Evolutionary conservation across 1,140 invertebrate species (phyloP).

Genomic region (Aphelinus atriplicis): DNA sequence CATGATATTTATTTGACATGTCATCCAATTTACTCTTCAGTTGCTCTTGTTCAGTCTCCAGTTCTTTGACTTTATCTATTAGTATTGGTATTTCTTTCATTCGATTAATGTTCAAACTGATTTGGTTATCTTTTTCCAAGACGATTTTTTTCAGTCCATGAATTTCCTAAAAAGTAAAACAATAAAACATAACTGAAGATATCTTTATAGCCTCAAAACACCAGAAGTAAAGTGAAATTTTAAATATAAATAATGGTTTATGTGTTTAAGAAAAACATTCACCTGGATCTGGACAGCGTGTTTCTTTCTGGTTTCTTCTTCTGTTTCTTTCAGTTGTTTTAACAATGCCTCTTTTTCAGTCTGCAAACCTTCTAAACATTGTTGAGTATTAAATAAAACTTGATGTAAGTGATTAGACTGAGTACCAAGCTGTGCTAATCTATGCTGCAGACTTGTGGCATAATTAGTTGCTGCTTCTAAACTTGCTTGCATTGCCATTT

Average conservation of each 20-base stretch:
- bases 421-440: constrained; percentile 62
- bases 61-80: constrained; percentile 46
- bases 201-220: too few species aligned
- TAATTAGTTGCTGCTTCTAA: constrained; percentile 67
- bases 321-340: constrained; percentile 45
- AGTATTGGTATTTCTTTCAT: constrained; percentile 49
- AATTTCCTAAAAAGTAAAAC: constrained; percentile 50
- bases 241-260: not conserved
- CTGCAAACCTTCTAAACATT: constrained; percentile 62
- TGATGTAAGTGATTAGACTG: constrained; percentile 66
- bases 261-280: constrained; percentile 29
- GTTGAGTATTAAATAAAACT: constrained; percentile 65
- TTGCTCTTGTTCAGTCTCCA: constrained; percentile 40
- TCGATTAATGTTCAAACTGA: constrained; percentile 35
- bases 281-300: constrained; percentile 48
- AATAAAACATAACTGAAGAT: not conserved
- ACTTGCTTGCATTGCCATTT: constrained; percentile 64
- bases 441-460: constrained; percentile 65
- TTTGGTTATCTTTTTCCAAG: constrained; percentile 46
- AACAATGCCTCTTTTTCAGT: constrained; percentile 53
- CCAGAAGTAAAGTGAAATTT: too few species aligned
- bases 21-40: constrained; percentile 43
- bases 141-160: constrained; percentile 54
- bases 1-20: constrained; percentile 47
- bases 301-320: constrained; percentile 49